These are phyloP conservation scores for Mastomys coucha DNA, from an alignment of 2,113 vertebrate genomes.

Conservation along the genomic window DNA sequence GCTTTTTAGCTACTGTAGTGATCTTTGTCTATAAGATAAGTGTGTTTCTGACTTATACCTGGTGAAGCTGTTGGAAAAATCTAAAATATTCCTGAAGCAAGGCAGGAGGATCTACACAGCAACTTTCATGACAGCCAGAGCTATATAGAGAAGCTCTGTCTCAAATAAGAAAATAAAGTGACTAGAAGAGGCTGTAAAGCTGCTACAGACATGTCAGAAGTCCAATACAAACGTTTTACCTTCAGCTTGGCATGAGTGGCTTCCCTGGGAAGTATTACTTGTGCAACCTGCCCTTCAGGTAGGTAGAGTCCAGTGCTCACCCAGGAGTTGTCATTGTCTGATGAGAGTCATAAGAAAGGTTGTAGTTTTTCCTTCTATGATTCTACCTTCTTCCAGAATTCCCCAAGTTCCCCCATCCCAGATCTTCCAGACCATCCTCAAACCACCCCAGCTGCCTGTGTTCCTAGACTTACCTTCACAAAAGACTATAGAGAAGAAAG, in stretches of 20 bases:
- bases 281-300: neutral
- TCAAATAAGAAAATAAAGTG: neutral
- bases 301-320: constrained; percentile 55
- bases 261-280: neutral
- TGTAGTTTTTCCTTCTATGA: neutral
- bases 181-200: neutral
- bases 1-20: neutral
- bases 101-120: neutral
- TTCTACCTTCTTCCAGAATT: neutral
- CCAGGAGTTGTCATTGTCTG: neutral
- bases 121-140: neutral
- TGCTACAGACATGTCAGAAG: neutral
- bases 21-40: neutral
- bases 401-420: neutral
- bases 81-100: neutral
- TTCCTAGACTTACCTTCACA: neutral
- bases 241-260: neutral
- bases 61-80: neutral
- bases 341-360: neutral
- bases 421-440: neutral
- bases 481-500: neutral
- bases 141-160: neutral
- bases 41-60: neutral
- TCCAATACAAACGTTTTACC: neutral
- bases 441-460: neutral